Percentiles rank a stretch among this genome's conserved stretches.
phyloP scores from a whole-genome alignment of 2,797 vertebrate species.

The Melopsittacus undulatus region DNA sequence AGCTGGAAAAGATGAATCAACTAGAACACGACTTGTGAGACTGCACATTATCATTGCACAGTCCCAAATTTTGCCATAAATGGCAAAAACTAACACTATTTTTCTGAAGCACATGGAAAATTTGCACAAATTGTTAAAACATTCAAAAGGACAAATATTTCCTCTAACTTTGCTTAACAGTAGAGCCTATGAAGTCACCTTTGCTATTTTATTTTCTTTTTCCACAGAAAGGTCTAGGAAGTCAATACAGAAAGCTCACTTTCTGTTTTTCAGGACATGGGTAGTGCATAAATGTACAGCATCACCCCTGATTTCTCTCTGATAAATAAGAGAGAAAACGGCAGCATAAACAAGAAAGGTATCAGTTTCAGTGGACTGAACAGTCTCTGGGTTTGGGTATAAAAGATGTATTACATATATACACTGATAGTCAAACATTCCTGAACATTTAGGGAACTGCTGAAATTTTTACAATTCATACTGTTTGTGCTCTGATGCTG shows the following conservation, averaged over 20 bases:
- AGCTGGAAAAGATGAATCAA: constrained; percentile 22
- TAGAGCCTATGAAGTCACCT: neutral
- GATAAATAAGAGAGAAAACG: neutral
- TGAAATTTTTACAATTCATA: neutral
- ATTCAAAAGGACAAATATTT: neutral
- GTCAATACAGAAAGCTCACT: neutral
- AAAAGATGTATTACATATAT: neutral
- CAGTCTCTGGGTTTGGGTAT: neutral
- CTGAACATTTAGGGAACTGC: neutral
- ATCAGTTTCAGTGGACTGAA: neutral
- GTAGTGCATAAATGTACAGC: neutral
- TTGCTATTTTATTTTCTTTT: neutral
- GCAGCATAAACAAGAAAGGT: neutral
- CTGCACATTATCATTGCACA: neutral
- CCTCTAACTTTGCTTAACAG: neutral
- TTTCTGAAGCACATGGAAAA: neutral
- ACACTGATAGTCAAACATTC: neutral
- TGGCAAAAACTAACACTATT: neutral
- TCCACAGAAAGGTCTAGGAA: neutral
- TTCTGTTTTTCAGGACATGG: neutral
- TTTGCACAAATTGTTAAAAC: neutral
- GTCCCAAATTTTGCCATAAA: neutral
- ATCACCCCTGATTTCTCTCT: neutral
- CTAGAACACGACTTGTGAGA: neutral
- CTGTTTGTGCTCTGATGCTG: neutral